Evolutionary conservation across 92 coral and sea anemone species (phyloP), one percentile per base, ranked within the genome.

Genomic region (Phymanthus crucifer): DNA sequence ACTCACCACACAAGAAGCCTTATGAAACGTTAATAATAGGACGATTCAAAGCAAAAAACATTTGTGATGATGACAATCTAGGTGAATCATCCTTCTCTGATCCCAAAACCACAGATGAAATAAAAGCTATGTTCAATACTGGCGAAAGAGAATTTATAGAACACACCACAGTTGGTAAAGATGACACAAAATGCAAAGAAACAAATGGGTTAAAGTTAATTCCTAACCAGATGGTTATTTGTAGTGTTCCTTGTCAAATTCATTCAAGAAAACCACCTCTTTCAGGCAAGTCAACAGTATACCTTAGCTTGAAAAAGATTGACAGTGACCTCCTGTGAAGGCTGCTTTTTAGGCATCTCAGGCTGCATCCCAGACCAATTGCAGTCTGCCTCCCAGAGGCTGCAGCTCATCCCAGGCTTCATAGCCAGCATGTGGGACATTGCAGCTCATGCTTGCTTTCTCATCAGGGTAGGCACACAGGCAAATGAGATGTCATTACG

Each of bases 201-300:
- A 6, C 29, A 72, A 27, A 82, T 24, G 52, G 23, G 27, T 31
- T 68, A 77, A 26, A 21, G 43, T 75, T 72, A 40, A 78, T 95
- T 13, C 98, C 94, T 1, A 71, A 79, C 24, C 87, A 93, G 50
- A 88, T 91, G 82, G 87, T 95, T 12, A 87, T 95, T 3, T 95
- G 96, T 76, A 95, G 99, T 73, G 90, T 95, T 21, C 97, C 99
- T 18, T 95, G 99, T 50, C 87, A 82, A 64, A 70, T 90, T 52
- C 99, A 95, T 75, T 95, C 99, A 46, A 91, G 96, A 75, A 95
- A 95, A 74, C 99, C 99, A 43, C 94, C 96, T 0, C 82, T 95
- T n/a, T 75, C 75, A 34, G 99, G 99, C 93, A 82, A 40, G 91
- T n/a, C n/a, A n/a, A n/a, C 71, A 78, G 19, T 70, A 13, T 33